Percentiles rank a stretch among this genome's conserved stretches.
Evolutionary conservation across 2,888 invertebrate species (phyloP).

Genomic region (Notodonta dromedarius): DNA sequence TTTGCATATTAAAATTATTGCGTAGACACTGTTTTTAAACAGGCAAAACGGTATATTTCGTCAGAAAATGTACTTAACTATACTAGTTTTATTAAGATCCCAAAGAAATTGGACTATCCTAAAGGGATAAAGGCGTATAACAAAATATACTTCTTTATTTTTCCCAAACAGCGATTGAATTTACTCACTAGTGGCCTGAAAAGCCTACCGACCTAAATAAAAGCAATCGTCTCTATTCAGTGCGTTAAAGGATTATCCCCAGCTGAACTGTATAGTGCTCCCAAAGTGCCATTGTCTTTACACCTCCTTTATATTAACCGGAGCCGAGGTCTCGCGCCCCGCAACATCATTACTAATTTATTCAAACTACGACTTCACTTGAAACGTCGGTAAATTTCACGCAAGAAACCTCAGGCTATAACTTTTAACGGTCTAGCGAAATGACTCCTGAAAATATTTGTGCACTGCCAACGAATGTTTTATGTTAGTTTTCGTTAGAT

Average conservation of each 20-base stretch:
- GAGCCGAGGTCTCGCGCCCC: constrained; percentile 8
- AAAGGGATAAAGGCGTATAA: too few relatives aligned
- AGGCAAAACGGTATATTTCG: too few relatives aligned
- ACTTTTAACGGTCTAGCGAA: not conserved
- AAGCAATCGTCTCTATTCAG: constrained; percentile 6
- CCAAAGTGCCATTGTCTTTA: constrained; percentile 17
- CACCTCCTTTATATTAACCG: constrained; percentile 16
- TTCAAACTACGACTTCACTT: constrained; percentile 23
- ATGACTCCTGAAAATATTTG: too few relatives aligned
- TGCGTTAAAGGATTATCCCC: constrained; percentile 13
- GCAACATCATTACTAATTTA: constrained; percentile 27
- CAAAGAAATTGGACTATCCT: too few relatives aligned
- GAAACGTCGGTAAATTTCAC: not conserved
- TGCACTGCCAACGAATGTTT: not conserved
- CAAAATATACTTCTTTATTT: not conserved
- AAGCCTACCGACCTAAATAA: constrained; percentile 4
- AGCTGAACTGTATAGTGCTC: constrained; percentile 8
- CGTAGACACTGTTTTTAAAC: too few relatives aligned
- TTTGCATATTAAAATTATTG: too few relatives aligned
- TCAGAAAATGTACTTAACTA: too few relatives aligned
- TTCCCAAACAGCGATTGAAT: not conserved
- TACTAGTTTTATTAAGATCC: too few relatives aligned
- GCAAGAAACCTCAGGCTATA: not conserved
- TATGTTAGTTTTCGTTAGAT: not conserved
- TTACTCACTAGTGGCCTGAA: not conserved